A percentile compares a stretch with the other conserved stretches of the same genome.
Conservation (phyloP, 2,113 vertebrate genomes). For the Ciconia maguari region DNA sequence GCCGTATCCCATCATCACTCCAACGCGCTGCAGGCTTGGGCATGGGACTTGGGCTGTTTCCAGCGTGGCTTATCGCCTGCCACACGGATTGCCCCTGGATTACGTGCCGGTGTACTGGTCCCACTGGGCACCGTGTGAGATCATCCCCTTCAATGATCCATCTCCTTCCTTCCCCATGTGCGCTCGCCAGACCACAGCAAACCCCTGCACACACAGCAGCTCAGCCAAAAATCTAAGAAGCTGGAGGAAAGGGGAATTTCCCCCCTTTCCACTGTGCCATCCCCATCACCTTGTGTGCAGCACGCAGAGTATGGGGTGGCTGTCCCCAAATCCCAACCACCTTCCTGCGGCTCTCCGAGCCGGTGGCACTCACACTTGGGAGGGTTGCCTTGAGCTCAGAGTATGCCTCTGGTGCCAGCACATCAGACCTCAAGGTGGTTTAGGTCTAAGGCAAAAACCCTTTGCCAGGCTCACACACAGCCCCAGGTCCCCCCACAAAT, state of each 20-base stretch:
- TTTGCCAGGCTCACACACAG: neutral
- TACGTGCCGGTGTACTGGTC: rapidly evolving
- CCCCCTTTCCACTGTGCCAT: neutral
- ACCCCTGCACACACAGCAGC: neutral
- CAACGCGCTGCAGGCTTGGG: neutral
- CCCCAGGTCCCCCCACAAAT: rapidly evolving
- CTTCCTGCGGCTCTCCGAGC: neutral
- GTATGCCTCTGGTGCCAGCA: neutral
- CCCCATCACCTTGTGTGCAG: rapidly evolving
- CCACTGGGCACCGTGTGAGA: neutral
- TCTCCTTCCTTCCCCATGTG: neutral
- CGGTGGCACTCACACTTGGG: neutral
- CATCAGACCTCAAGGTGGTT: rapidly evolving
- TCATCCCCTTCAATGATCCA: neutral
- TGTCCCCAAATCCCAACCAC: neutral
- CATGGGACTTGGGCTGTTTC: neutral
- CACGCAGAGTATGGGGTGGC: rapidly evolving
- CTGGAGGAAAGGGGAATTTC: neutral
- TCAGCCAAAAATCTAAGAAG: neutral
- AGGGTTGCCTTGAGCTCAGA: neutral
- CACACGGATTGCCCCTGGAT: neutral
- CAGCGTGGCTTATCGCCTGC: neutral
- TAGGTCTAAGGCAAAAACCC: neutral
- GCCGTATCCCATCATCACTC: neutral
- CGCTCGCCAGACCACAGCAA: neutral